Conservation (phyloP, 2,113 vertebrate species). For the Fukomys damarensis region DNA sequence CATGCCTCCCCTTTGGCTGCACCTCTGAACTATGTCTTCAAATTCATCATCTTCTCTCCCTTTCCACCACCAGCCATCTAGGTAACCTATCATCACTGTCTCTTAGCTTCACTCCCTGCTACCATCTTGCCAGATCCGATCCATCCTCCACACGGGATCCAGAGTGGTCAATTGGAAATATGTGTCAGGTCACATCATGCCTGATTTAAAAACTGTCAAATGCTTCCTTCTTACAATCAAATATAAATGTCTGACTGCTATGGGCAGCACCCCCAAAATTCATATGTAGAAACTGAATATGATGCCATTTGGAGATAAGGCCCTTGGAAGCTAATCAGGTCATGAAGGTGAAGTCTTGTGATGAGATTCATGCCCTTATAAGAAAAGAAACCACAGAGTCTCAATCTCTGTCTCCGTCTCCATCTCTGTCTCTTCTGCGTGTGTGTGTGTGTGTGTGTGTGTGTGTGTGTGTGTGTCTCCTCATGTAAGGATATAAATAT, state of each 20-base stretch:
- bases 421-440: too few relatives aligned
- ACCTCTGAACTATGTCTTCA: neutral
- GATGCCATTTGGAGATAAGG: neutral
- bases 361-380: neutral
- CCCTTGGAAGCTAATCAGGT: neutral
- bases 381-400: neutral
- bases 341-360: neutral
- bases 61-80: neutral
- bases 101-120: neutral
- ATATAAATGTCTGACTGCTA: neutral
- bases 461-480: too few relatives aligned
- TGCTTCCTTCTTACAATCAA: neutral
- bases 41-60: neutral
- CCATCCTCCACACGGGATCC: neutral
- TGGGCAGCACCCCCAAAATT: neutral
- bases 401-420: too few relatives aligned
- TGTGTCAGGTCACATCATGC: neutral
- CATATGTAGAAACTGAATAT: neutral
- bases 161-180: neutral
- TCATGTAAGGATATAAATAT: neutral
- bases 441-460: too few relatives aligned
- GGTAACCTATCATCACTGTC: neutral
- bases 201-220: neutral
- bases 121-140: too few relatives aligned
- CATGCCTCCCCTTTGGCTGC: neutral